phyloP scores from a whole-genome alignment of 1,140 invertebrate species.

The Leptopilina clavipes region DNA sequence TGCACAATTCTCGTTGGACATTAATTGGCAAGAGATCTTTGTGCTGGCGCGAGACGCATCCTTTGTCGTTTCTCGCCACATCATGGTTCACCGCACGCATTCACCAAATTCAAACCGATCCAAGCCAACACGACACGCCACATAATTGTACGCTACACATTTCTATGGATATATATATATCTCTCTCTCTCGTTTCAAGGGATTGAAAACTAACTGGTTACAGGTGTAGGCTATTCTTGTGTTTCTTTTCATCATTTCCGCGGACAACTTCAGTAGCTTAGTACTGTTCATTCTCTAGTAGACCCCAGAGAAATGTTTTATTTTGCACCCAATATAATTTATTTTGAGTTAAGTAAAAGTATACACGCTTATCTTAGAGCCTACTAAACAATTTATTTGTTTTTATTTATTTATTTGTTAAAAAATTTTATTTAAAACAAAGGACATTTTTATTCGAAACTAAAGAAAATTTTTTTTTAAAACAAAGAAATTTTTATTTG shows the following conservation, averaged over 20 bases:
- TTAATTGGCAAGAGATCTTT: slow-evolving; percentile 72
- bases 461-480: no score
- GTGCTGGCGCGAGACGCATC: slow-evolving; percentile 62
- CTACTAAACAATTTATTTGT: no score
- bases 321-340: no score
- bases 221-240: neutral
- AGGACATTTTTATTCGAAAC: no score
- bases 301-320: no score
- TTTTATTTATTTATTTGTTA: no score
- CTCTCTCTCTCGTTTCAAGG: slow-evolving; percentile 39
- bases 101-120: slow-evolving; percentile 68
- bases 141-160: slow-evolving; percentile 66
- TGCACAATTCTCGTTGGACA: slow-evolving; percentile 57
- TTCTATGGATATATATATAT: slow-evolving; percentile 64
- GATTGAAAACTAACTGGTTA: slow-evolving; percentile 11
- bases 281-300: no score
- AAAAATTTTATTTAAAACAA: no score
- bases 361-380: no score
- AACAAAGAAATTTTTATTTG: no score
- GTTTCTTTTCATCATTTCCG: slow-evolving; percentile 35
- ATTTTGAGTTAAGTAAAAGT: no score
- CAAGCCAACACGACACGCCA: slow-evolving; percentile 63
- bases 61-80: slow-evolving; percentile 62
- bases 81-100: slow-evolving; percentile 68
- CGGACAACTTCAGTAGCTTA: slow-evolving; percentile 38